Evolutionary conservation across 2,888 invertebrate genomes (phyloP).

Genomic region (Antitype chi): DNA sequence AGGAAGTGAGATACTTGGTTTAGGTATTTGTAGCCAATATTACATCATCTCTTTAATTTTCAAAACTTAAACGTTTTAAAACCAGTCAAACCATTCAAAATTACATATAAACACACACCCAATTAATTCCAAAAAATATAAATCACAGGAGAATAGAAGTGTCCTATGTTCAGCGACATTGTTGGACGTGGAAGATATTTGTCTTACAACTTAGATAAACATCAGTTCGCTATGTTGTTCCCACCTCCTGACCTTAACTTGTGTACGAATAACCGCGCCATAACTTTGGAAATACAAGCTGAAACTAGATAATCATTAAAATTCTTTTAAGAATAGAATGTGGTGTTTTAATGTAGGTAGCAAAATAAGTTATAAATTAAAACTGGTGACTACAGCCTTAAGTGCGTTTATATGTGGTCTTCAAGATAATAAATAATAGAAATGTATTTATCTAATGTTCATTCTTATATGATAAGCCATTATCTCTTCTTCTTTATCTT

Average conservation of each 20-base stretch:
- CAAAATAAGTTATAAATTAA: slow-evolving; percentile 22
- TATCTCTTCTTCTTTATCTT: background rate
- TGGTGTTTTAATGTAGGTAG: slow-evolving; percentile 2
- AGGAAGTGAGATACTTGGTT: slow-evolving; percentile 1
- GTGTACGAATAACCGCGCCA: slow-evolving; percentile 53
- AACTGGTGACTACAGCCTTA: background rate
- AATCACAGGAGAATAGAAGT: slow-evolving; percentile 57
- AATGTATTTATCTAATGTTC: background rate
- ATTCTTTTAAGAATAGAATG: slow-evolving; percentile 24
- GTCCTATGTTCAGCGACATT: slow-evolving; percentile 71
- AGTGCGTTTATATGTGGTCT: background rate
- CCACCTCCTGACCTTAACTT: slow-evolving; percentile 75
- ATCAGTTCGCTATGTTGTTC: slow-evolving; percentile 75
- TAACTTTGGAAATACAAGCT: slow-evolving; percentile 55
- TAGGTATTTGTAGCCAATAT: background rate
- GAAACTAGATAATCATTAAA: slow-evolving; percentile 53
- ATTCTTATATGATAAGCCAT: background rate
- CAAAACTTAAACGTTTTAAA: background rate
- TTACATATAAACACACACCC: slow-evolving; percentile 36
- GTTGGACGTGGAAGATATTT: slow-evolving; percentile 84
- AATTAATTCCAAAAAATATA: slow-evolving; percentile 60
- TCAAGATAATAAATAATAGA: background rate
- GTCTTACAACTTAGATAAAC: slow-evolving; percentile 85
- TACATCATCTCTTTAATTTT: background rate
- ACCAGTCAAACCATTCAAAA: slow-evolving; percentile 4